A percentile compares a stretch with the other conserved stretches of the same genome.
These are phyloP conservation scores for Typhlichthys subterraneus DNA, from an alignment of 2,797 vertebrate species.

Conservation along the genomic window DNA sequence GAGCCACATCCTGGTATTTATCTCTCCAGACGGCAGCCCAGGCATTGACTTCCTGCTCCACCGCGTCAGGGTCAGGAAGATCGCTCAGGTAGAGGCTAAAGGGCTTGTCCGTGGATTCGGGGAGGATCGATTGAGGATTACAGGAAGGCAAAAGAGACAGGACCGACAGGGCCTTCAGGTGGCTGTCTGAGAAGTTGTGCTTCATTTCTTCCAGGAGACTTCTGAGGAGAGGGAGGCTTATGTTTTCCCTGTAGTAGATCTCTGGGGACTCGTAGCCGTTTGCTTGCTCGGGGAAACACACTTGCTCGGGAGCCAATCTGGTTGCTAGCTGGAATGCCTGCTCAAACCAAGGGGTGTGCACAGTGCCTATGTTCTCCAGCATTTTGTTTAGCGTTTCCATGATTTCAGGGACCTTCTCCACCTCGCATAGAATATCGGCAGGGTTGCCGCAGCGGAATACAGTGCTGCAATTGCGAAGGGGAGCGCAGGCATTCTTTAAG, in stretches of 20 bases:
- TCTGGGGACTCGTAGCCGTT: constrained; percentile 84
- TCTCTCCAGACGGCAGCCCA: constrained; percentile 94
- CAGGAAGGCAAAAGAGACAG: constrained; percentile 89
- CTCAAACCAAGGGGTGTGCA: constrained; percentile 93
- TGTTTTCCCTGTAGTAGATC: constrained; percentile 87
- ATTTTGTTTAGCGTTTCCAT: constrained; percentile 89
- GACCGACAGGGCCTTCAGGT: constrained; percentile 89
- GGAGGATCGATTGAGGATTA: constrained; percentile 84
- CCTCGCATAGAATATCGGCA: constrained; percentile 91
- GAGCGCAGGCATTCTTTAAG: constrained; percentile 88
- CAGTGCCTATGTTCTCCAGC: constrained; percentile 86
- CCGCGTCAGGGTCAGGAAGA: constrained; percentile 87
- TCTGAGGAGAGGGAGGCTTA: constrained; percentile 86
- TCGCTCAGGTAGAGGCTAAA: constrained; percentile 87
- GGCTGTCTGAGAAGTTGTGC: constrained; percentile 90
- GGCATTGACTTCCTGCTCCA: constrained; percentile 87
- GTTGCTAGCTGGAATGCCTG: constrained; percentile 88
- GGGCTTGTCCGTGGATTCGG: constrained; percentile 83
- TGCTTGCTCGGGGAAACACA: constrained; percentile 83
- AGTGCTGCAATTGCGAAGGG: constrained; percentile 93
- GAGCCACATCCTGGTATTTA: constrained; percentile 87
- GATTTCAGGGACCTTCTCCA: constrained; percentile 88
- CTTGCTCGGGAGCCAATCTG: constrained; percentile 81
- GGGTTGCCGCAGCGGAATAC: constrained; percentile 95
- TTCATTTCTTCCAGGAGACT: constrained; percentile 91